Evolutionary conservation across 1,140 invertebrate species (phyloP).

Genomic region (Drosophila lacertosa): DNA sequence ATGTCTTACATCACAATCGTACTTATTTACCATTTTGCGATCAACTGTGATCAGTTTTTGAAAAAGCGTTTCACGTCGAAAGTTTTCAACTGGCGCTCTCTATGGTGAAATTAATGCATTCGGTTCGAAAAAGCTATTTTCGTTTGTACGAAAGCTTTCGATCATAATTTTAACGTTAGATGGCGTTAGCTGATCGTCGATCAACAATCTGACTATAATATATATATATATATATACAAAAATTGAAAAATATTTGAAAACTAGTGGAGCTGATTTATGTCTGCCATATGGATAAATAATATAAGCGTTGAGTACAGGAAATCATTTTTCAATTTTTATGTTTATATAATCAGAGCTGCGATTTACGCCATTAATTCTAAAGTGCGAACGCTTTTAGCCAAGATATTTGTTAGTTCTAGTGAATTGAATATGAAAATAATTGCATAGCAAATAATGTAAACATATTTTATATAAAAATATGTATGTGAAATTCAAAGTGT

Average conservation of each 20-base stretch:
- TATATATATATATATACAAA: too few species aligned
- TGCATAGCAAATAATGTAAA: background rate
- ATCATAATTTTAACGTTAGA: slow-evolving; percentile 18
- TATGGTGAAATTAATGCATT: slow-evolving; percentile 2
- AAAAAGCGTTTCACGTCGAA: background rate
- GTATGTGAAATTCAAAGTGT: too few species aligned
- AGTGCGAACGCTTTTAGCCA: slow-evolving; percentile 6
- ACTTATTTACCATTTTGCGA: too few species aligned
- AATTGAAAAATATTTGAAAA: background rate
- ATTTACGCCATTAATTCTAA: slow-evolving; percentile 19
- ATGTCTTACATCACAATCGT: too few species aligned
- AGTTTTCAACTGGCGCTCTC: slow-evolving; percentile 46
- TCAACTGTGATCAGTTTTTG: background rate
- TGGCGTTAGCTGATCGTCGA: slow-evolving; percentile 52
- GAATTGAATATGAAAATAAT: slow-evolving; percentile 6
- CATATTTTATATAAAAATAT: background rate
- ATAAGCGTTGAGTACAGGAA: slow-evolving; percentile 16
- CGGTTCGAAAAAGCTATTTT: slow-evolving; percentile 53
- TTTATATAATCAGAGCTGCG: slow-evolving; percentile 25
- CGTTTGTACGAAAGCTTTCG: slow-evolving; percentile 51
- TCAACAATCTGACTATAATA: background rate
- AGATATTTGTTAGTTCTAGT: slow-evolving; percentile 1
- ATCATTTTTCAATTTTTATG: slow-evolving; percentile 33
- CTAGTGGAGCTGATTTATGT: slow-evolving; percentile 7
- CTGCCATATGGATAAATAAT: slow-evolving; percentile 9